phyloP scores from a whole-genome alignment of 2,113 vertebrate species.

The Siphamia tubifer region DNA sequence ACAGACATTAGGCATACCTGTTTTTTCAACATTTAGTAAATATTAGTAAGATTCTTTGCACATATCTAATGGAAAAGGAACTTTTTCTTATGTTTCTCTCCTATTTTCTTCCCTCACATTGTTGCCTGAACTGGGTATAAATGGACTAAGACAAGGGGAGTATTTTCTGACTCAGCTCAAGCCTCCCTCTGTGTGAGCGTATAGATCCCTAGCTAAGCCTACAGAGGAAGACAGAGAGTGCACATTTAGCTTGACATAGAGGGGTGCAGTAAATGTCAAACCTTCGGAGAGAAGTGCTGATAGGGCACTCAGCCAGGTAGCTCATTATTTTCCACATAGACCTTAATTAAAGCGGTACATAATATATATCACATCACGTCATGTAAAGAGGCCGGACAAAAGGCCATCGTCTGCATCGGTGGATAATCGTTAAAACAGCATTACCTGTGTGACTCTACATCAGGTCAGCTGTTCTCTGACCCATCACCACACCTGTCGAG shows the following conservation, averaged over 20 bases:
- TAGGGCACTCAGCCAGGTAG: constrained; percentile 28
- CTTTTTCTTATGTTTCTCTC: constrained; percentile 3
- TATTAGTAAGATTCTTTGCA: no score
- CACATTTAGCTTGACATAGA: constrained; percentile 7
- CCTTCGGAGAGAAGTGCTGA: constrained; percentile 50
- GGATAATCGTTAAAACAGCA: constrained; percentile 18
- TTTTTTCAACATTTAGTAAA: no score
- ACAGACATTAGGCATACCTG: no score
- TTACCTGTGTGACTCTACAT: background rate
- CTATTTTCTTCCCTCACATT: constrained; percentile 4
- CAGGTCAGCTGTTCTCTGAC: background rate
- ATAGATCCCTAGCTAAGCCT: background rate
- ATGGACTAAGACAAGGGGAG: background rate
- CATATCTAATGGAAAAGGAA: no score
- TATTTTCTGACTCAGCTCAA: background rate
- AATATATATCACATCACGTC: constrained; percentile 10
- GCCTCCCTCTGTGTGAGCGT: background rate
- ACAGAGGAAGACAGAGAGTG: background rate
- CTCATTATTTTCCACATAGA: constrained; percentile 49
- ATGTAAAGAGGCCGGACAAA: constrained; percentile 5
- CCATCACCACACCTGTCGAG: background rate
- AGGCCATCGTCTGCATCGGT: constrained; percentile 3
- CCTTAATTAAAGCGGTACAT: constrained; percentile 41
- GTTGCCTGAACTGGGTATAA: background rate
- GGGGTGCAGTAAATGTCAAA: constrained; percentile 63